A percentile compares a stretch with the other conserved stretches of the same genome.
Conservation (phyloP, 2,797 vertebrate species). For the Oreortyx pictus region DNA sequence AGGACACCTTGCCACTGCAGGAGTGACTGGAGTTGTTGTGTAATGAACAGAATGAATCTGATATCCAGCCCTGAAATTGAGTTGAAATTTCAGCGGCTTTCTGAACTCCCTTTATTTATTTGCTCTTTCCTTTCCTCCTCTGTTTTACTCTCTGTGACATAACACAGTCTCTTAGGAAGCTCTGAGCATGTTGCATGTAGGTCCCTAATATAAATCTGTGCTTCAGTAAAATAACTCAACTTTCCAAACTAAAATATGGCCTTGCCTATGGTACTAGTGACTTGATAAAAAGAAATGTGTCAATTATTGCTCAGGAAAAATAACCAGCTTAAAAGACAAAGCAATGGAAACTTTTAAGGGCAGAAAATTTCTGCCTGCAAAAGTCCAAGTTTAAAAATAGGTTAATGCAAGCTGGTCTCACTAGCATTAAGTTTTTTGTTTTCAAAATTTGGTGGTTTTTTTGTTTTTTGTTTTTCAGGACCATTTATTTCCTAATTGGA, state of each 20-base stretch:
- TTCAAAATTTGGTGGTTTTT: neutral
- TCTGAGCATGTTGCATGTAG: neutral
- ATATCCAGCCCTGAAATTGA: neutral
- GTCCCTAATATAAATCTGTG: neutral
- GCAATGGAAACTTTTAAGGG: neutral
- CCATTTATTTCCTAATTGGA: neutral
- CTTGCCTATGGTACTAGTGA: neutral
- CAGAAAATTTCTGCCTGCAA: neutral
- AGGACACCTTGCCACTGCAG: neutral
- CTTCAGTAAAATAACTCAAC: neutral
- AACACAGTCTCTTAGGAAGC: neutral
- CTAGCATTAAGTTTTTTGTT: neutral
- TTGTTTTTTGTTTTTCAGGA: neutral
- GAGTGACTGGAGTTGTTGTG: neutral
- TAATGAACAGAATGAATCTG: neutral
- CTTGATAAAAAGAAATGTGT: neutral
- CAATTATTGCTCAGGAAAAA: neutral
- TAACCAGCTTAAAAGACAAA: neutral
- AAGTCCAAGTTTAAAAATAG: neutral
- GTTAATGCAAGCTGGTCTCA: neutral
- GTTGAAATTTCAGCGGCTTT: neutral
- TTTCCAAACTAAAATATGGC: neutral
- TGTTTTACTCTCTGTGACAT: neutral
- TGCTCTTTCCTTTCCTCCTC: neutral
- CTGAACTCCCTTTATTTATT: neutral